Base-by-base conservation (phyloP, 2,888 invertebrate species). In the Teleiodes luculella region DNA sequence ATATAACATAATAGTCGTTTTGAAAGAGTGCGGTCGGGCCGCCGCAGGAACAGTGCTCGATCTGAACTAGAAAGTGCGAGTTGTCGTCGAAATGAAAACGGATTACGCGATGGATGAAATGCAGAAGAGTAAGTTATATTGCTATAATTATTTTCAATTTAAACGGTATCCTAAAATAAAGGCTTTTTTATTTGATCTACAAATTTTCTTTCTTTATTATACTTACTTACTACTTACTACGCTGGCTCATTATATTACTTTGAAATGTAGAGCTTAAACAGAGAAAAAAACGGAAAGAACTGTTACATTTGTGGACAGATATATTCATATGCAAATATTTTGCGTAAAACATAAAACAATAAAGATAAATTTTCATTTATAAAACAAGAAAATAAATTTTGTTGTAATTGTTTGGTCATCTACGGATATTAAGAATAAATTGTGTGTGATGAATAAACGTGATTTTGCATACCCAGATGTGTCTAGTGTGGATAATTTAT, bases 101-200 rank as follows among this genome's bases (percentile, higher is more conserved):
- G 89, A 89, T 86, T 89, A 89, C 80, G 86, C 88, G 60, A 81
- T 89, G 86, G 89, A 89, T 80, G 89, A 86, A 64, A 80, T 86
- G 83, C 87, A 89, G 73, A 89, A 88, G 80, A 83, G 89, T 89
- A 80, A 89, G 88, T 87, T 61, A 37, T 35, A 50, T 45, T 36
- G 33, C 45, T 28, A 33, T 10, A 13, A 8, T 39, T 16, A 39
- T 13, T 39, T n/a, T n/a, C n/a, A 11, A 13, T 13, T 11, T 39
- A n/a, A 10, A 14, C 13, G 14, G 6, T 13, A 39, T 1, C n/a
- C n/a, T n/a, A n/a, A n/a, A n/a, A n/a, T n/a, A n/a, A n/a, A n/a
- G n/a, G n/a, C n/a, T 5, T 16, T 14, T 39, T 11, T 39, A 11
- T 39, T 14, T 13, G 39, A 39, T 24, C 6, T 4, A 24, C 6